Percentiles rank a stretch among this genome's conserved stretches.
These are phyloP conservation scores for Drosophila borealis DNA, from an alignment of 2,888 invertebrate species.

Conservation along the genomic window DNA sequence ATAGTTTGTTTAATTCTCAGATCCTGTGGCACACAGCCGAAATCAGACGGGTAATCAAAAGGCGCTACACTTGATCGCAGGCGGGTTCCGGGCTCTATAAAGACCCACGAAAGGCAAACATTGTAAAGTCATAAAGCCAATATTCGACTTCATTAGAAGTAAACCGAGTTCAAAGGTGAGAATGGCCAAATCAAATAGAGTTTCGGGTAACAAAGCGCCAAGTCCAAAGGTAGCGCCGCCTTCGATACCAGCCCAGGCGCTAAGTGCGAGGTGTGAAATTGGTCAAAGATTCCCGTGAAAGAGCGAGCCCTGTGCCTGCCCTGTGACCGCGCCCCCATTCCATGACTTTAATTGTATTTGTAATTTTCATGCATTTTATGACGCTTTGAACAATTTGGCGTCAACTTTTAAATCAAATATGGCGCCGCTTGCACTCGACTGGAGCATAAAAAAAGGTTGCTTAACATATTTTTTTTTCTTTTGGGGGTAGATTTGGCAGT, in stretches of 20 bases:
- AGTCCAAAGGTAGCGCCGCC: conserved; percentile 70
- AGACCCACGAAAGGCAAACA: conserved; percentile 25
- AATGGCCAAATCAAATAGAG: conserved; percentile 64
- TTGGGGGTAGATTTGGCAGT: conserved; percentile 7
- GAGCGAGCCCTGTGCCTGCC: conserved; percentile 1
- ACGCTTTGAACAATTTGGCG: conserved; percentile 70
- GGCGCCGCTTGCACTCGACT: conserved; percentile 51
- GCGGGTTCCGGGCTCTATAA: conserved; percentile 16
- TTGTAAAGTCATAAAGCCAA: conserved; percentile 54
- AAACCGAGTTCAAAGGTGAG: conserved; percentile 69
- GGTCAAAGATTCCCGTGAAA: conserved; percentile 55
- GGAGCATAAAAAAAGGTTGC: conserved; percentile 30
- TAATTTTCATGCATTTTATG: conserved; percentile 66
- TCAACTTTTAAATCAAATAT: conserved; percentile 79
- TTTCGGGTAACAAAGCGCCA: conserved; percentile 63
- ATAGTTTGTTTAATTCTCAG: not conserved
- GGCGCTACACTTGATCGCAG: conserved; percentile 43
- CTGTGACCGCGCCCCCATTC: not conserved
- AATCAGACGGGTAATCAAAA: conserved; percentile 19
- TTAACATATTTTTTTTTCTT: conserved; percentile 60
- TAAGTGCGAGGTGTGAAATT: conserved; percentile 72
- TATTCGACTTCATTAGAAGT: conserved; percentile 74
- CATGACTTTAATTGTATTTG: conserved; percentile 71
- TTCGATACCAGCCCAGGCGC: conserved; percentile 43
- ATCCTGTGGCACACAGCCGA: conserved; percentile 20